Base-by-base conservation (phyloP, 2,888 invertebrate species). In the Andrena haemorrhoa region DNA sequence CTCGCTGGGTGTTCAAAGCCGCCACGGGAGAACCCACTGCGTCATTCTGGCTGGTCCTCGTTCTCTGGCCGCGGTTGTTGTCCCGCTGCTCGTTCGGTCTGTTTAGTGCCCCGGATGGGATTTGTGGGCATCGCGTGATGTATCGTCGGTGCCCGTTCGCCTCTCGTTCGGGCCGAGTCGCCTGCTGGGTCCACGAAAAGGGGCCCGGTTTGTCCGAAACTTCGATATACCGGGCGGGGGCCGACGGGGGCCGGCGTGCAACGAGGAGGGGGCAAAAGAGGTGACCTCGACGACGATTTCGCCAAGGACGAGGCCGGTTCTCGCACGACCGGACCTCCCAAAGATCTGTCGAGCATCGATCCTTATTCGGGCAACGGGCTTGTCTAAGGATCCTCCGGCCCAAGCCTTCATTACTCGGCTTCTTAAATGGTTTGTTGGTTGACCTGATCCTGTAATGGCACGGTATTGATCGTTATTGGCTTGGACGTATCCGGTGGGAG, bases 121-220 rank as follows among this genome's bases (percentile, higher is more conserved):
- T 92, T 92, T 91, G 91, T 91, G 89, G 89, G 79, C 87, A 84
- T 90, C 87, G 91, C 90, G 89, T 91, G 92, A 92, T 92, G 90
- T 91, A 92, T 92, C 90, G 90, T 60, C 87, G 75, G 86, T 90
- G 86, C 89, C 89, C 85, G 88, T 89, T 91, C 87, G 88, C 82
- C 87, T 88, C 86, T 83, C 79, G 75, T 74, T 49, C 77, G 82
- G 76, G 53, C 53, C 83, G 71, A 85, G 85, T 85, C 87, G 88
- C 90, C 90, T 83, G 90, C 91, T 90, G 91, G 73, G 89, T 86
- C 84, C 83, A 79, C 89, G 88, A 87, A 88, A 82, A 85, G 86
- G 74, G 68, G 68, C 80, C 75, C 81, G 80, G 63, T 78, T 81
- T 41, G 82, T 53, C 49, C 85, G 65, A 86, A 85, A 79, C 74